Conservation (phyloP, 2,113 vertebrate genomes). For the Dromiciops gliroides region DNA sequence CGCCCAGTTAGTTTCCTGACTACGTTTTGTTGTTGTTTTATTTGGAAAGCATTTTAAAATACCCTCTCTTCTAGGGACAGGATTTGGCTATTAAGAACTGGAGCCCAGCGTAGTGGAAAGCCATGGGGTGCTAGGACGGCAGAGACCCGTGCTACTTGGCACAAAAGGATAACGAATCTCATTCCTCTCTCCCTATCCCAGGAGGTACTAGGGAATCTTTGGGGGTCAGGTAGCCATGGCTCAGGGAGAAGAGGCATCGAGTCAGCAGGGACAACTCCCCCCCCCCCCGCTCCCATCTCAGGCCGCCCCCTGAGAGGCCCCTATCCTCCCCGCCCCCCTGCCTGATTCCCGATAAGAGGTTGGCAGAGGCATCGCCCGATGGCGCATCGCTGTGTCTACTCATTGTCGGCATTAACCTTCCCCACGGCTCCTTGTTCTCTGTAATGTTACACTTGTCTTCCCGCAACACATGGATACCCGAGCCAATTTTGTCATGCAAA, state of each 20-base stretch:
- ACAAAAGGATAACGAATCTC: not conserved
- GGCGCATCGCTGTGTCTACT: slow-evolving; percentile 90
- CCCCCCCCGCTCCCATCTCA: not conserved
- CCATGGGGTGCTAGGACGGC: not conserved
- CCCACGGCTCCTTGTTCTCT: slow-evolving; percentile 94
- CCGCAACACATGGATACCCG: slow-evolving; percentile 92
- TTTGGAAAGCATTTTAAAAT: not conserved
- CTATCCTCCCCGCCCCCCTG: not conserved
- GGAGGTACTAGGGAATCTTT: not conserved
- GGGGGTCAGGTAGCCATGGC: not conserved
- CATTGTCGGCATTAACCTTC: slow-evolving; percentile 97
- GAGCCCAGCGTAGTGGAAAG: not conserved
- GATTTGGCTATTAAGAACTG: not conserved
- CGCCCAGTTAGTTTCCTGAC: not conserved
- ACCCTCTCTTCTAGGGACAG: not conserved
- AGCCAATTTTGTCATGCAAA: slow-evolving; percentile 99
- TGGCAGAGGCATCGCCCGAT: slow-evolving; percentile 92
- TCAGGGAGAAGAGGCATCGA: not conserved
- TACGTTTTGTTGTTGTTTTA: not conserved
- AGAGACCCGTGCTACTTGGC: not conserved
- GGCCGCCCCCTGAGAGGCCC: not conserved
- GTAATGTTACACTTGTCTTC: slow-evolving; percentile 98
- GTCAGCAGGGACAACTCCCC: not conserved
- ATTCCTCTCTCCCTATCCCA: not conserved
- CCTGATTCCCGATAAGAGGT: slow-evolving; percentile 87